These are phyloP conservation scores for Phaonia tiefii DNA, from an alignment of 2,888 invertebrate species.

Conservation along the genomic window DNA sequence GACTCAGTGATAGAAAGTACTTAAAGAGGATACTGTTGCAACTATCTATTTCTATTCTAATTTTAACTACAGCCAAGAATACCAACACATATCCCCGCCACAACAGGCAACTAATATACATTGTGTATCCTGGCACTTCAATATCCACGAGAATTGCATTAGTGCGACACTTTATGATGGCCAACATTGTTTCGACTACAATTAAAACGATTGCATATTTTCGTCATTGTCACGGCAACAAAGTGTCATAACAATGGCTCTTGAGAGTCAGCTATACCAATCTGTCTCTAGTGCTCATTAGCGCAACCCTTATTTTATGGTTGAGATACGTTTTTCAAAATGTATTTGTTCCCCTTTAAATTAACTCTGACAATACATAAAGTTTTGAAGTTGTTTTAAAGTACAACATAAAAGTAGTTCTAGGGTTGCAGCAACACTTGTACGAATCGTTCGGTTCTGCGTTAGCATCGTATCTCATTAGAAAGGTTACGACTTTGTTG, in stretches of 20 bases:
- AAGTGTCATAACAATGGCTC: background rate
- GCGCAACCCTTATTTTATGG: slow-evolving; percentile 34
- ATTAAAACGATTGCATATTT: slow-evolving; percentile 6
- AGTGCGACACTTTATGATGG: slow-evolving; percentile 13
- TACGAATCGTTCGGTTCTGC: slow-evolving; percentile 15
- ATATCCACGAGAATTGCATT: slow-evolving; percentile 22
- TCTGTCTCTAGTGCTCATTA: background rate
- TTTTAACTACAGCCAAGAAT: too few relatives aligned
- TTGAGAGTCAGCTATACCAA: background rate
- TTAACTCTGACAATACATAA: slow-evolving; percentile 35
- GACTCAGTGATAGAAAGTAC: too few relatives aligned
- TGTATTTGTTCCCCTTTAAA: slow-evolving; percentile 38
- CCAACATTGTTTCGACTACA: slow-evolving; percentile 2
- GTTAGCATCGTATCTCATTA: slow-evolving; percentile 48
- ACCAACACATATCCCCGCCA: too few relatives aligned
- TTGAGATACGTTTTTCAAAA: slow-evolving; percentile 37
- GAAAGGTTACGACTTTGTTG: slow-evolving; percentile 63
- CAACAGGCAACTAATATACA: too few relatives aligned
- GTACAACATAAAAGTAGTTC: slow-evolving; percentile 19
- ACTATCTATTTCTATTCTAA: too few relatives aligned
- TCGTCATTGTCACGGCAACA: background rate
- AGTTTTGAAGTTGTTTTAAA: slow-evolving; percentile 40
- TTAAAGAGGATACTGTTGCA: too few relatives aligned
- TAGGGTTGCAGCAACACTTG: slow-evolving; percentile 3
- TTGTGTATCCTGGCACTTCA: too few relatives aligned